These are phyloP conservation scores for Diarsia mendica DNA, from an alignment of 2,888 invertebrate genomes.

Conservation along the genomic window DNA sequence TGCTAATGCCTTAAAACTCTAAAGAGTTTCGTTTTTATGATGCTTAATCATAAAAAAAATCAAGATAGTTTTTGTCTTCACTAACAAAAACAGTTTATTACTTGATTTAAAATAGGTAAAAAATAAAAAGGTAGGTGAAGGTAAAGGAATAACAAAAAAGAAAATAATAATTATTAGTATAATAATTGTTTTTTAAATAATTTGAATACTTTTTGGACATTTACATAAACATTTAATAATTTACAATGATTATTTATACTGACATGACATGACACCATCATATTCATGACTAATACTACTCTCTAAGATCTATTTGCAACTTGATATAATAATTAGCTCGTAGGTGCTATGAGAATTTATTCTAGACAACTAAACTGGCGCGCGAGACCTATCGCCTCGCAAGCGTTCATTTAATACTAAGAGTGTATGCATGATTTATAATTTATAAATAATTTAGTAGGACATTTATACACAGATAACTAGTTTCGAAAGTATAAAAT, in stretches of 20 bases:
- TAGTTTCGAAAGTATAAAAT: conserved; percentile 82
- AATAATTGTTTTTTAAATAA: conserved; percentile 90
- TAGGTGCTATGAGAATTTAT: conserved; percentile 89
- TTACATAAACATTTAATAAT: conserved; percentile 91
- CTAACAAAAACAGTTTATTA: conserved; percentile 6
- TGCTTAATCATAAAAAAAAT: background rate
- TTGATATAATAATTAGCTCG: conserved; percentile 83
- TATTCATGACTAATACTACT: conserved; percentile 88
- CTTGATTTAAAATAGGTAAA: conserved; percentile 16
- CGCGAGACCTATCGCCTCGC: conserved; percentile 84
- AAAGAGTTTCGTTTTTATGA: background rate
- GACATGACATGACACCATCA: conserved; percentile 90
- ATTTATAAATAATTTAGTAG: conserved; percentile 88
- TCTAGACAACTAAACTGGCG: conserved; percentile 87
- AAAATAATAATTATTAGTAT: conserved; percentile 85
- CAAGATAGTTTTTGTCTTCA: conserved; percentile 4
- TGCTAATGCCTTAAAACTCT: background rate
- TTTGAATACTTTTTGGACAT: conserved; percentile 91
- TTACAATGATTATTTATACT: conserved; percentile 90
- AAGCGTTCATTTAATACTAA: conserved; percentile 87
- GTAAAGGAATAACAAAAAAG: conserved; percentile 85
- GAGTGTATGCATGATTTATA: conserved; percentile 90
- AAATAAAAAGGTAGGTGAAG: conserved; percentile 54
- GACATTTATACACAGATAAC: conserved; percentile 86
- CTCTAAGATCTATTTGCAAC: conserved; percentile 88